Evolutionary conservation across 2,113 vertebrate species (phyloP).

Genomic region (cat (Felis catus)): F.catus_Fca126_mat1.0 CM031418.1:92156501-92157000

Average conservation of each 20-base stretch:
- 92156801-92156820: not conserved
- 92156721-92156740: not conserved
- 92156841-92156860: not conserved
- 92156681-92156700: not conserved
- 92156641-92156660: not conserved
- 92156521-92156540: not conserved
- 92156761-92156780: constrained; percentile 3
- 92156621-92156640: not conserved
- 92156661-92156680: not conserved
- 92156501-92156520: constrained; percentile 24
- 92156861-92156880: constrained; percentile 16
- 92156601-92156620: not conserved
- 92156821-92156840: not conserved
- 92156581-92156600: constrained; percentile 21
- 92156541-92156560: not conserved
- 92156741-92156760: not conserved
- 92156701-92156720: not conserved
- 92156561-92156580: constrained; percentile 36
- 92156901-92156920: constrained; percentile 23
- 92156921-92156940: constrained; percentile 43
- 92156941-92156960: not conserved
- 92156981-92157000: constrained; percentile 10
- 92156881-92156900: not conserved
- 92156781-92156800: not conserved
- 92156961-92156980: not conserved